These are phyloP conservation scores for Rhagoletis zephyria DNA, from an alignment of 1,140 invertebrate species.

Conservation along the genomic window DNA sequence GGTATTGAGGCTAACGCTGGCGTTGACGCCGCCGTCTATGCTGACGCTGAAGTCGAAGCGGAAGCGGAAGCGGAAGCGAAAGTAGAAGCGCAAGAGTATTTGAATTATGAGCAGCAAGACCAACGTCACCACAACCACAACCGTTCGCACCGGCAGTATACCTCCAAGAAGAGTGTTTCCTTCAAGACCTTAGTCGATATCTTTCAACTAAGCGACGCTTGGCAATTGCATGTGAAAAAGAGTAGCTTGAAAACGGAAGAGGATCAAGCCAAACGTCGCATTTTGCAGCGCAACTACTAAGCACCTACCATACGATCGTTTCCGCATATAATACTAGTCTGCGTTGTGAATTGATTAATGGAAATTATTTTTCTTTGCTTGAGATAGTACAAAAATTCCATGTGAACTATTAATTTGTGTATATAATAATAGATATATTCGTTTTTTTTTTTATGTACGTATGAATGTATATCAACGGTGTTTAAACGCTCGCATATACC, in stretches of 20 bases:
- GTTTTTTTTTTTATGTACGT: background rate
- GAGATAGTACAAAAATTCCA: background rate
- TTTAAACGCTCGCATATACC: background rate
- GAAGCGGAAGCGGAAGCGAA: background rate
- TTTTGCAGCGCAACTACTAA: constrained; percentile 46
- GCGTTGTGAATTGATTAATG: constrained; percentile 2
- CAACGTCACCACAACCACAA: background rate
- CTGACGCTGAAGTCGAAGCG: too few species aligned
- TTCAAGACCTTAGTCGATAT: constrained; percentile 48
- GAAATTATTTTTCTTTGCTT: background rate
- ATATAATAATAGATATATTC: background rate
- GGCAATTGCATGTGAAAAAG: constrained; percentile 51
- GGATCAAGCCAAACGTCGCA: constrained; percentile 50
- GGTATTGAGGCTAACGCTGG: background rate
- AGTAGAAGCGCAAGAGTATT: background rate
- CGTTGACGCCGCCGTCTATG: background rate
- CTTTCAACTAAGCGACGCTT: constrained; percentile 44
- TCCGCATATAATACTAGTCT: background rate
- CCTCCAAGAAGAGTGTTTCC: constrained; percentile 46
- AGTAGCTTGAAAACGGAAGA: constrained; percentile 48
- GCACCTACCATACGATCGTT: background rate
- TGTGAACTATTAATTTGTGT: background rate
- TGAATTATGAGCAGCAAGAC: too few species aligned
- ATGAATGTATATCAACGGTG: background rate
- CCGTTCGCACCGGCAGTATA: background rate